Conservation (phyloP, 2,113 vertebrate species). For the Cyanoliseus patagonus region DNA sequence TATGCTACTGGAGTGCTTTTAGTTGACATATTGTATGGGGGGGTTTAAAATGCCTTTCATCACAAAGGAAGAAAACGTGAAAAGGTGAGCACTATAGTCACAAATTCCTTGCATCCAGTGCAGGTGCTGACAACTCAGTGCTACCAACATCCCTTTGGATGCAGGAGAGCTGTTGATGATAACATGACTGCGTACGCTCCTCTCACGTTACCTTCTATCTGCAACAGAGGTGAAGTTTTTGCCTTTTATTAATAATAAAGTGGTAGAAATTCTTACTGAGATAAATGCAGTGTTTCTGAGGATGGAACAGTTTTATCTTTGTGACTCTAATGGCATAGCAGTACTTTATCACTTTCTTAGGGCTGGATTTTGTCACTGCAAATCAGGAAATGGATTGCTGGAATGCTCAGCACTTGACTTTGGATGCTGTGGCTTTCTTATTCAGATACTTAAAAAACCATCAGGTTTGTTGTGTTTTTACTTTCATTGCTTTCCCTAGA, state of each 20-base stretch:
- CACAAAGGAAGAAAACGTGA: not conserved
- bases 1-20: rapidly evolving
- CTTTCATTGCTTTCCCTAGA: not conserved
- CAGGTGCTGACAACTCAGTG: not conserved
- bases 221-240: not conserved
- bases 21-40: not conserved
- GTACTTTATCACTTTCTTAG: conserved; percentile 1
- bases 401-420: not conserved
- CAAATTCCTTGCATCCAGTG: not conserved
- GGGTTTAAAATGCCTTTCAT: not conserved
- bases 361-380: not conserved
- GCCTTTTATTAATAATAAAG: not conserved
- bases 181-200: not conserved
- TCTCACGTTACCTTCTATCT: not conserved
- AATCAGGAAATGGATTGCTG: not conserved
- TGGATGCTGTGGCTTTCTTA: not conserved
- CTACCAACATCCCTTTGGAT: not conserved
- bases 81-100: not conserved
- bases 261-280: not conserved
- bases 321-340: not conserved
- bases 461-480: not conserved
- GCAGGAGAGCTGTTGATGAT: not conserved
- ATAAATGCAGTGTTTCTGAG: conserved; percentile 17
- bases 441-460: not conserved
- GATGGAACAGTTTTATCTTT: not conserved